phyloP scores from a whole-genome alignment of 2,113 vertebrate species.

The Rhinogobius similis region DNA sequence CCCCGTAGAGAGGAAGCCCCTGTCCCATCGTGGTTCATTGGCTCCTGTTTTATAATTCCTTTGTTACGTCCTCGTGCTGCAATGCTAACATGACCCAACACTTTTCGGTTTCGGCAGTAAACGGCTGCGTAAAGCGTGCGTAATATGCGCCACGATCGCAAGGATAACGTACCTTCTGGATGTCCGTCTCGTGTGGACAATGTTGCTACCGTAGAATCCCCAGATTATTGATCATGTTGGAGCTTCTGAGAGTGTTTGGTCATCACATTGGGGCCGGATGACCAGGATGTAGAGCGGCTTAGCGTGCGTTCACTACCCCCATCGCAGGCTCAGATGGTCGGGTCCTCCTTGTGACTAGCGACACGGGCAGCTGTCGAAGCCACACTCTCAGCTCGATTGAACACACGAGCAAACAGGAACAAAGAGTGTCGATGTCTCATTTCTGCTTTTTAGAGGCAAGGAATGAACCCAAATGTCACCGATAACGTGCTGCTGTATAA shows the following conservation, averaged over 20 bases:
- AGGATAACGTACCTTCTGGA: conserved; percentile 59
- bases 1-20: conserved; percentile 36
- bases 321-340: conserved; percentile 50
- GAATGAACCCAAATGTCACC: neutral
- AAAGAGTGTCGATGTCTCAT: neutral
- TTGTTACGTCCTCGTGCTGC: neutral
- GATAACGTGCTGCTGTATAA: neutral
- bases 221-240: conserved; percentile 46
- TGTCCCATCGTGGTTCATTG: neutral
- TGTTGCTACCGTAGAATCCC: conserved; percentile 12
- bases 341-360: conserved; percentile 46
- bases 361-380: conserved; percentile 34
- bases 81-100: neutral
- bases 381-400: neutral
- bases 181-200: conserved; percentile 45
- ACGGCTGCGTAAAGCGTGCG: neutral
- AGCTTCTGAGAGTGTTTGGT: conserved; percentile 28
- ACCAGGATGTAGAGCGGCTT: conserved; percentile 59
- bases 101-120: neutral
- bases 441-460: neutral
- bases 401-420: neutral
- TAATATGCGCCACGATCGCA: neutral
- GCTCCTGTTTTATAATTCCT: neutral
- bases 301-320: conserved; percentile 45
- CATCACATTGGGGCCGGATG: conserved; percentile 30